Evolutionary conservation across 2,888 invertebrate genomes (phyloP), one percentile per base, ranked within the genome.

Genomic region (Nymphalis urticae): DNA sequence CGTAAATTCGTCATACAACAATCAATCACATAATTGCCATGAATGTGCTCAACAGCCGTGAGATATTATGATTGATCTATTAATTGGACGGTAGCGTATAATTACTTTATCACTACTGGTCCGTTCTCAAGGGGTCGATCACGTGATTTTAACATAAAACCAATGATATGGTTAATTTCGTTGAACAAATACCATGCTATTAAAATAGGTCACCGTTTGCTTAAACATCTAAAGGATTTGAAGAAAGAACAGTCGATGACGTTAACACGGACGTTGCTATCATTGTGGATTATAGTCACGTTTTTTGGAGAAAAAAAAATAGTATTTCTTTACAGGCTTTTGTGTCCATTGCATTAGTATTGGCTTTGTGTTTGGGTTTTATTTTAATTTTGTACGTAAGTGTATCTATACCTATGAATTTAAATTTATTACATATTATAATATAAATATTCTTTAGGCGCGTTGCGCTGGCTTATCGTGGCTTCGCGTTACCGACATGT

Each of bases 91-190:
- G 66, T 19, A 53, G 56, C 63, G 69, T 64, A 83, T 80, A 80
- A 79, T 82, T 77, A 79, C 79, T 78, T 78, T 76, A 74, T 73
- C 77, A 72, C 69, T 69, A 53, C 48, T 66, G 61, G 48, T 78
- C 73, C 78, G 80, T 82, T 62, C 62, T 67, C 67, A 27, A 48
- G 27, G 67, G 67, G 54, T 48, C 17, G 58, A 42, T 42, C 58
- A 42, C 58, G 58, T 58, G 58, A 36, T 42, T 32, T 27, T 42
- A 42, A 21, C 21, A 21, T 21, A 21, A 21, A 58, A 36, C 58
- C 58, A 42, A 19, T 58, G 58, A 13, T 42, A 58, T 58, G 42
- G 36, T 9, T 13, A 19, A 58, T 58, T 58, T 42, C 32, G 6
- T 36, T 9, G 0, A 19, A n/a, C 58, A 58, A 13, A 58, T 42